Evolutionary conservation across 2,113 vertebrate species (phyloP).

Genomic region (Garra rufa): DNA sequence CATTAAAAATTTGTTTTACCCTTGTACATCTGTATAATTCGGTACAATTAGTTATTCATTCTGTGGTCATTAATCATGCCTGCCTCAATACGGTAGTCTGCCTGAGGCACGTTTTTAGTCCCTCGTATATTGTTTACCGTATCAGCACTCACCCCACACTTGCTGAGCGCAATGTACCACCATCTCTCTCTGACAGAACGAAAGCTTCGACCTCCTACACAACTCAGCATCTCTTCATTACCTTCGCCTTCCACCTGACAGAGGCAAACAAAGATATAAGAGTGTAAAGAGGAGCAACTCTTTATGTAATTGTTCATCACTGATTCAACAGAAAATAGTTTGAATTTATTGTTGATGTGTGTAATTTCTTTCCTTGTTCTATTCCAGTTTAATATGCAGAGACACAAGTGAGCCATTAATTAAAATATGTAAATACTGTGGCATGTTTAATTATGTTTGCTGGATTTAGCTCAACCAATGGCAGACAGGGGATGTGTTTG

Average conservation of each 20-base stretch:
- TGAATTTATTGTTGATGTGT: background rate
- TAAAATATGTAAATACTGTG: background rate
- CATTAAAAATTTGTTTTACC: conserved; percentile 18
- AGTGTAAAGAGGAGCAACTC: background rate
- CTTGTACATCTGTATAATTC: background rate
- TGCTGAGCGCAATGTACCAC: conserved; percentile 96
- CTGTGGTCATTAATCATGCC: conserved; percentile 1
- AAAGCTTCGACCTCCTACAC: conserved; percentile 89
- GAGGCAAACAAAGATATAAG: background rate
- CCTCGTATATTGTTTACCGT: background rate
- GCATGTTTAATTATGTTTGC: background rate
- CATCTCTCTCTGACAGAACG: conserved; percentile 90
- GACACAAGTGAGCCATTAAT: background rate
- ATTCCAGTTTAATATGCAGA: background rate
- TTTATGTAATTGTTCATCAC: background rate
- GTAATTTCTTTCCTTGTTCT: background rate
- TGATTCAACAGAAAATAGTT: background rate
- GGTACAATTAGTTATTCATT: background rate
- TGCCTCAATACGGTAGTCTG: background rate
- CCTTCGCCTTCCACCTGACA: conserved; percentile 80
- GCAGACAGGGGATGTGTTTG: background rate
- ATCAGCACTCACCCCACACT: conserved; percentile 86
- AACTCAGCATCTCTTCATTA: conserved; percentile 83
- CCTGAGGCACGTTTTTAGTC: background rate
- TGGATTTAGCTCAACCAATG: background rate